Evolutionary conservation across 2,888 invertebrate genomes (phyloP).

Genomic region (Sinhomidia bicolor): DNA sequence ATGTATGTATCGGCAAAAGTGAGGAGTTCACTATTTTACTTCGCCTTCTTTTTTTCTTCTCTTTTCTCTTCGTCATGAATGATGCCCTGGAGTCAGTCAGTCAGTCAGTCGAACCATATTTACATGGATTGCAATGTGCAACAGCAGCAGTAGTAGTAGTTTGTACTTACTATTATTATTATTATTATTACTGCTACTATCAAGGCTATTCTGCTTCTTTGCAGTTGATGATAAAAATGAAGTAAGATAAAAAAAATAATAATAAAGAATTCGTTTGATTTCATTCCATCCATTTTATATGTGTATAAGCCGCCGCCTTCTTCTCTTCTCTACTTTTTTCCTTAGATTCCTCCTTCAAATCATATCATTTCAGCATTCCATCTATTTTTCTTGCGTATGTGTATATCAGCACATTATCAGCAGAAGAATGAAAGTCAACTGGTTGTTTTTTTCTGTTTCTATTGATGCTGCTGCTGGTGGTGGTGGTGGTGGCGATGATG

Average conservation of each 20-base stretch:
- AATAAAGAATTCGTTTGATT: slow-evolving; percentile 18
- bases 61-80: slow-evolving; percentile 10
- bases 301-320: neutral
- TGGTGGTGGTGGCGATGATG: too few relatives aligned
- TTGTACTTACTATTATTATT: neutral
- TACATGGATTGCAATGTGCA: slow-evolving; percentile 27
- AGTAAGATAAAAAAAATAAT: slow-evolving; percentile 6
- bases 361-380: slow-evolving; percentile 8
- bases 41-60: neutral
- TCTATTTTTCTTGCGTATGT: slow-evolving; percentile 5
- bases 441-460: neutral
- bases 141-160: neutral
- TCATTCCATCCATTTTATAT: neutral
- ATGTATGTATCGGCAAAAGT: slow-evolving; percentile 35
- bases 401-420: neutral
- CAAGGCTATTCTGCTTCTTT: neutral
- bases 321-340: neutral
- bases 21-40: slow-evolving; percentile 20
- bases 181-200: neutral
- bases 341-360: neutral
- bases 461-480: too few relatives aligned
- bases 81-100: slow-evolving; percentile 66
- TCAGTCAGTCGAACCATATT: slow-evolving; percentile 52
- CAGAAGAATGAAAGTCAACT: slow-evolving; percentile 14
- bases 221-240: neutral